Conservation (phyloP, 2,113 vertebrate genomes). For the Prunella himalayana region DNA sequence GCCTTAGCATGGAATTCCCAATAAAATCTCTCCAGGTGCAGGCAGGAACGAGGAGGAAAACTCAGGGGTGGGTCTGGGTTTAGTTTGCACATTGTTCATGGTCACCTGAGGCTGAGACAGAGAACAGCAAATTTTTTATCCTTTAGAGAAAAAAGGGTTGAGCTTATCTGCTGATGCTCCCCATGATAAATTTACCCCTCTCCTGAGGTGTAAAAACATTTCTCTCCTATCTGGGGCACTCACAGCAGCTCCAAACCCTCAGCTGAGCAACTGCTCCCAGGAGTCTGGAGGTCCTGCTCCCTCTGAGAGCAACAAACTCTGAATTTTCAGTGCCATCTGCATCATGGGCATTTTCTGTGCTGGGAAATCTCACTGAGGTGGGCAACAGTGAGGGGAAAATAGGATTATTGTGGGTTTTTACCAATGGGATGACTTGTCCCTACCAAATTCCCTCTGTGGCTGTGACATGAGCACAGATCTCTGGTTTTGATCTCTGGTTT, state of each 20-base stretch:
- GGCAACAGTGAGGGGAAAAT: background rate
- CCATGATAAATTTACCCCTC: rapidly evolving
- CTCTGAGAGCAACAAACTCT: background rate
- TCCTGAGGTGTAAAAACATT: background rate
- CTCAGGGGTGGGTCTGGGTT: background rate
- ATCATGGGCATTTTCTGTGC: background rate
- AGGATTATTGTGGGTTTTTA: background rate
- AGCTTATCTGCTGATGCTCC: background rate
- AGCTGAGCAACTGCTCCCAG: rapidly evolving
- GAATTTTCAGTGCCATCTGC: background rate
- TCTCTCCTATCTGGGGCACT: background rate
- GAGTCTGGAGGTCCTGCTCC: background rate
- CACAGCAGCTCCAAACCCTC: background rate
- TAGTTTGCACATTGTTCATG: rapidly evolving
- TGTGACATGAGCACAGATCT: background rate
- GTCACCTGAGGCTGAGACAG: background rate
- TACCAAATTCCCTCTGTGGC: background rate
- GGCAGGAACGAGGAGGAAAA: background rate
- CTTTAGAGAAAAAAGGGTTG: background rate
- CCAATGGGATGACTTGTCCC: background rate
- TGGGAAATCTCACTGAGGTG: background rate
- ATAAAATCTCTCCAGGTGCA: background rate
- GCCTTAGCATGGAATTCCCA: background rate
- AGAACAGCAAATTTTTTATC: background rate
- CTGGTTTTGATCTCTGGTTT: background rate